Base-by-base conservation (phyloP, 2,888 invertebrate species). In the Drosophila parthenogenetica region DNA sequence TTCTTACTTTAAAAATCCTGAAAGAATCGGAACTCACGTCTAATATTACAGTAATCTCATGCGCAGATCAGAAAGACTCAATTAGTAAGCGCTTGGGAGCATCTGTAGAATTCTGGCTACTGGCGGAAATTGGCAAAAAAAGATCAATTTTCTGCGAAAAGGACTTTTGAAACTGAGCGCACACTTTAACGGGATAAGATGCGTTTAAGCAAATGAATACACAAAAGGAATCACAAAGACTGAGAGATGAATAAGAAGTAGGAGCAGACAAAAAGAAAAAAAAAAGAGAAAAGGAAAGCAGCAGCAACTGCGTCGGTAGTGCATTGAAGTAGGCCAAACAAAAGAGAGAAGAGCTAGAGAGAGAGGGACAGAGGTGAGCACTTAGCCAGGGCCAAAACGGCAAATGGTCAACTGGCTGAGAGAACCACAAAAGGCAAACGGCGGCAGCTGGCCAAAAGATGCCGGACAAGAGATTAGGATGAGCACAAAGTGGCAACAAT, bases 141-240 rank as follows among this genome's bases (percentile, higher is more conserved):
- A 77, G 83, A 83, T 73, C 73, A 80, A 89, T 89, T 85, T 89
- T 85, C 78, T 70, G 78, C 63, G 70, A 78, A 77, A 35, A 43
- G 35, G 69, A 66, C 48, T 57, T 51, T 49, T 49, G 48, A 60
- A 61, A 49, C 69, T 43, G 45, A 19, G 57, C 53, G 83, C 65
- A 66, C 78, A 76, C 76, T 84, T 84, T 89, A 89, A 84, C 89
- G 84, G 89, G 87, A 84, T 84, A 78, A 89, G 60, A 83, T 72
- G 84, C 71, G 61, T 83, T 86, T 86, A 84, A 82, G 83, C 88
- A 88, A 83, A 83, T 83, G 82, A 72, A 69, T 69, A 59, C 39
- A 88, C 80, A 86, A 83, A 62, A 68, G 51, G 2, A 29, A 40
- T 43, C 63, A 68, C 16, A 25, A 70, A 64, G 60, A 19, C 19